Percentiles rank a stretch among this genome's conserved stretches.
These are phyloP conservation scores for Hyperoplus lanceolatus DNA, from an alignment of 2,797 vertebrate species.

Conservation along the genomic window DNA sequence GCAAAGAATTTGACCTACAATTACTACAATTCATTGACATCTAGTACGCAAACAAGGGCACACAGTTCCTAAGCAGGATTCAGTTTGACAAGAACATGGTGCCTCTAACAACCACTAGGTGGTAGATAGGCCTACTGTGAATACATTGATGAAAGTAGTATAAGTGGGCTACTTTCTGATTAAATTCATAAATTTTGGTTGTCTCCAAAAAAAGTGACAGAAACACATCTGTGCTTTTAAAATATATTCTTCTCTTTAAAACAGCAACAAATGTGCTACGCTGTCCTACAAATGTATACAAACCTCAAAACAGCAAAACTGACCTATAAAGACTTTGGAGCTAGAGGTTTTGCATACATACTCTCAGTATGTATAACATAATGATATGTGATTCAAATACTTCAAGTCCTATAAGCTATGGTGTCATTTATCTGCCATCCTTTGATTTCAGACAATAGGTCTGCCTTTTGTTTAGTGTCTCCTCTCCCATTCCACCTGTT, in stretches of 20 bases:
- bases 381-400: conserved; percentile 5
- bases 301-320: neutral
- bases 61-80: neutral
- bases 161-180: too few species aligned
- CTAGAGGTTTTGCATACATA: neutral
- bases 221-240: neutral
- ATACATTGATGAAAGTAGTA: neutral
- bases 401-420: neutral
- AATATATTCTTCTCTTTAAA: neutral
- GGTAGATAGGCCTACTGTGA: neutral
- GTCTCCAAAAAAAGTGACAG: neutral
- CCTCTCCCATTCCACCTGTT: neutral
- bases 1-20: neutral
- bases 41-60: neutral
- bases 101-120: conserved; percentile 21
- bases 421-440: neutral
- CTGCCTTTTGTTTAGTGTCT: conserved; percentile 45
- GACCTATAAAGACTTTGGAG: neutral
- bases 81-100: neutral
- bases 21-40: conserved; percentile 24
- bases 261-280: neutral
- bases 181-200: neutral
- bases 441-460: conserved; percentile 36
- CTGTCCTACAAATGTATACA: neutral
- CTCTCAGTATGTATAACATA: neutral